Percentiles rank a stretch among this genome's conserved stretches.
phyloP scores from a whole-genome alignment of 2,888 invertebrate genomes.

The Cataglyphis livida region DNA sequence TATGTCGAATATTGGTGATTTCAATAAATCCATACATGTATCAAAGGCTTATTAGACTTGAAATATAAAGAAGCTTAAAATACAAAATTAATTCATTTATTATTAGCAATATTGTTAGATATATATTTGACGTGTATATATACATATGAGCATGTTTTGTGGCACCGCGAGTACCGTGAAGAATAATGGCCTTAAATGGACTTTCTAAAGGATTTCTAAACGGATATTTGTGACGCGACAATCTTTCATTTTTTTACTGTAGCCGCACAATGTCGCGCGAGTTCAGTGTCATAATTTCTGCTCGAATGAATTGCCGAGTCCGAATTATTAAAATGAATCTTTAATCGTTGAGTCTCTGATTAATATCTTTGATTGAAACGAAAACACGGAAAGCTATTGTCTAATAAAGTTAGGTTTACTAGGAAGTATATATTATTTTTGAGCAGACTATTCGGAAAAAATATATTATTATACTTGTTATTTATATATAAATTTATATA shows the following conservation, averaged over 20 bases:
- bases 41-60: not conserved
- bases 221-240: slow-evolving; percentile 5
- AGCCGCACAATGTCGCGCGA: slow-evolving; percentile 30
- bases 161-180: not conserved
- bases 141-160: not conserved
- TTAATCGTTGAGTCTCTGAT: not conserved
- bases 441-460: not conserved
- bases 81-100: slow-evolving; percentile 7
- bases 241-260: slow-evolving; percentile 36
- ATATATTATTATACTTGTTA: not conserved
- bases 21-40: not conserved
- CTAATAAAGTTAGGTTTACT: not conserved
- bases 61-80: not conserved
- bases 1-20: not conserved
- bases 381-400: not conserved
- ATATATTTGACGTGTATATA: not conserved
- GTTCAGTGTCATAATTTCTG: slow-evolving; percentile 60
- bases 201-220: slow-evolving; percentile 71
- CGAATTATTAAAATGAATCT: not conserved
- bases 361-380: not conserved
- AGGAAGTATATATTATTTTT: not conserved
- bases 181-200: slow-evolving; percentile 58
- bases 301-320: slow-evolving; percentile 15
- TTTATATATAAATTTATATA: not conserved
- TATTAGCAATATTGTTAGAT: not conserved